Percentiles rank a stretch among this genome's conserved stretches.
These are phyloP conservation scores for Stomatorhinus ivindoensis DNA, from an alignment of 2,113 vertebrate species.

Conservation along the genomic window DNA sequence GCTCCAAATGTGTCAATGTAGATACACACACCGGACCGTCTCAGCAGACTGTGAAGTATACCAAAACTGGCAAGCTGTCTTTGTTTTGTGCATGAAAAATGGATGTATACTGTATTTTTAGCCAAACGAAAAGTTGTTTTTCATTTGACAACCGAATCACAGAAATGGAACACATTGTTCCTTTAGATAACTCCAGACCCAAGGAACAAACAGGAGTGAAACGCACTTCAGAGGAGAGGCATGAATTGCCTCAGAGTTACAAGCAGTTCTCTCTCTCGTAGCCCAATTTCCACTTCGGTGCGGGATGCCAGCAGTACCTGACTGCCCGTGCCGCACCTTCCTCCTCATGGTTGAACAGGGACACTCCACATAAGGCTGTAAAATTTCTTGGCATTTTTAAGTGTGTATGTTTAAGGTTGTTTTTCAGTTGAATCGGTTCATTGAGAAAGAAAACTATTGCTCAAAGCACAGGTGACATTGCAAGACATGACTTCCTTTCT, in stretches of 20 bases:
- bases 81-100: constrained; percentile 67
- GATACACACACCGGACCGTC: constrained; percentile 52
- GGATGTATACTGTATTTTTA: constrained; percentile 59
- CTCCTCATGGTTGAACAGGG: constrained; percentile 8
- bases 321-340: constrained; percentile 15
- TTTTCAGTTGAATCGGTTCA: constrained; percentile 39
- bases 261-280: not conserved
- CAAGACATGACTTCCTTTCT: constrained; percentile 55
- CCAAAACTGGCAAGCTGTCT: constrained; percentile 62
- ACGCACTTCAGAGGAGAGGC: not conserved
- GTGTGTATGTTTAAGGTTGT: constrained; percentile 47
- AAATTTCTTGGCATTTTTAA: constrained; percentile 52
- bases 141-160: constrained; percentile 34
- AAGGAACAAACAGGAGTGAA: constrained; percentile 25
- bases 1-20: constrained; percentile 32
- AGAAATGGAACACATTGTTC: constrained; percentile 37
- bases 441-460: constrained; percentile 39
- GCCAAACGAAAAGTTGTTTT: constrained; percentile 44
- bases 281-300: constrained; percentile 23
- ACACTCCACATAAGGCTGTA: constrained; percentile 43
- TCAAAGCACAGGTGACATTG: constrained; percentile 59
- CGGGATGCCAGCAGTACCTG: constrained; percentile 13
- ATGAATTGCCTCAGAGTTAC: constrained; percentile 28
- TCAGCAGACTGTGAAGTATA: constrained; percentile 55
- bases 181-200: constrained; percentile 6